Evolutionary conservation across 2,888 invertebrate species (phyloP), one percentile per base, ranked within the genome.

Genomic region (Ischnura elegans): DNA sequence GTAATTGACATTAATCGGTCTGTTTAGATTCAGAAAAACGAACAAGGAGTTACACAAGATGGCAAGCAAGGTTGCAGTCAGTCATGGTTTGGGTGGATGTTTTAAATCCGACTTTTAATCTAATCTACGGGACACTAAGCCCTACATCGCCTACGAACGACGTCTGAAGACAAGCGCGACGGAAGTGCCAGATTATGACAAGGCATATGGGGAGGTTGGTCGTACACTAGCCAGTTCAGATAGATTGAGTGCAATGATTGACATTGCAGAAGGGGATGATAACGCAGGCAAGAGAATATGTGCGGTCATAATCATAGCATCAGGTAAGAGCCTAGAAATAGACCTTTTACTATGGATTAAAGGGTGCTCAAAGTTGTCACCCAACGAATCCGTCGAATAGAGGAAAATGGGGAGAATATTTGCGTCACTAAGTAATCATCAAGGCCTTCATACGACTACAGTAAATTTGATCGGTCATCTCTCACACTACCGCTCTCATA

Each of bases 291-390:
- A 43, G 55, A 2, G 42, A 43, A 46, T 25, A 85, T 85, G 43
- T 0, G 86, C 45, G 25, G 16, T 21, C 43, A 45, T 19, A 45
- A n/a, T 36, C 86, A n/a, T 55, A 10, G 42, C 43, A 43, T 66
- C 42, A 36, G 25, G 42, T 90, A 61, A 61, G 25, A 5, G 43
- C 36, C 55, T 51, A 36, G 43, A 29, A 43, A 25, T 66, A 61
- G 25, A 45, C 86, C 86, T 45, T 86, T 86, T 86, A 90, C 43
- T 36, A 66, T 42, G 66, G 61, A 90, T 90, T 51, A 61, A 25
- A 61, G 6, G 90, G 90, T 43, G 47, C 90, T 90, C 43, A n/a
- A 90, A 25, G 13, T 42, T 90, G 90, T 90, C 90, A 90, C 43
- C 90, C 43, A 4, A 0, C 43, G 13, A 51, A 43, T 55, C 51